Evolutionary conservation across 2,888 invertebrate species (phyloP).

Genomic region (Cheilosia soror): DNA sequence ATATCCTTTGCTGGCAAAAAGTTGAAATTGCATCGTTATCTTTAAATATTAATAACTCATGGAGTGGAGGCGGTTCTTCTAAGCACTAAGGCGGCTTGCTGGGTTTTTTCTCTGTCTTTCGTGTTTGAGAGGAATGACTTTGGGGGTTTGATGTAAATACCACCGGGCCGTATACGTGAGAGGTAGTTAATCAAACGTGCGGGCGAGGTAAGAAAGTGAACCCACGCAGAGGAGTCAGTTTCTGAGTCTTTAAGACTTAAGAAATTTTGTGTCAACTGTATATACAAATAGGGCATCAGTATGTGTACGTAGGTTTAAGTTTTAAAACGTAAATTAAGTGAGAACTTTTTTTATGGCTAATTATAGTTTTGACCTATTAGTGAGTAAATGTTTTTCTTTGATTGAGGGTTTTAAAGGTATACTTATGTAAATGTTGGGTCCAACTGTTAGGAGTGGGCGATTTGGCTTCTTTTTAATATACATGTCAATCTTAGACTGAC

Average conservation of each 20-base stretch:
- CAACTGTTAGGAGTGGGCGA: too few species aligned
- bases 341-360: too few species aligned
- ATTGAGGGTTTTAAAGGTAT: too few species aligned
- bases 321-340: too few species aligned
- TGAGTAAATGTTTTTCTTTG: too few species aligned
- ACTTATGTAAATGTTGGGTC: too few species aligned
- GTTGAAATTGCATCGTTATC: slow-evolving; percentile 75
- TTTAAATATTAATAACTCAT: slow-evolving; percentile 72
- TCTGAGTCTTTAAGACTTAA: slow-evolving; percentile 4
- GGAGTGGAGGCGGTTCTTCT: slow-evolving; percentile 27
- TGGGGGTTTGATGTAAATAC: slow-evolving; percentile 60
- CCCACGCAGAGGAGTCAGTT: not conserved
- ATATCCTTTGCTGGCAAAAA: slow-evolving; percentile 66
- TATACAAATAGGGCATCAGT: too few species aligned
- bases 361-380: too few species aligned
- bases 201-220: slow-evolving; percentile 12
- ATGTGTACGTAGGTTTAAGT: too few species aligned
- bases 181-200: slow-evolving; percentile 49
- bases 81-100: not conserved
- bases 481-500: too few species aligned
- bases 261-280: not conserved
- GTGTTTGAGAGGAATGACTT: slow-evolving; percentile 30
- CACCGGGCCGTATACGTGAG: slow-evolving; percentile 33
- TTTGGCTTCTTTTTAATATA: too few species aligned
- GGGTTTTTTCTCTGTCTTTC: not conserved